Conservation (phyloP, 2,113 vertebrate genomes). For the Ifrita kowaldi region DNA sequence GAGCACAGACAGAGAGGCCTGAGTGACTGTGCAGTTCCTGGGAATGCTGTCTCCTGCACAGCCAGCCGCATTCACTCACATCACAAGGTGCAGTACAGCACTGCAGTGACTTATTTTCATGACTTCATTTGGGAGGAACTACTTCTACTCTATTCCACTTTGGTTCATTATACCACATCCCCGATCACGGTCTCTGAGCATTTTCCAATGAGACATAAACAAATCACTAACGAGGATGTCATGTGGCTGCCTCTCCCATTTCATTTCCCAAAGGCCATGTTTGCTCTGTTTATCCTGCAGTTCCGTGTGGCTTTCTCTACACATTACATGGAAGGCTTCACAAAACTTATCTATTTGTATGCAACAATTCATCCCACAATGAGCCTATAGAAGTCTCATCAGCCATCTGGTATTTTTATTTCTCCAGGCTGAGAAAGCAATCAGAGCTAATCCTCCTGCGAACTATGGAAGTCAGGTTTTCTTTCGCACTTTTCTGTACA, state of each 20-base stretch:
- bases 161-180: not conserved
- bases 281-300: slow-evolving; percentile 10
- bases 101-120: not conserved
- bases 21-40: not conserved
- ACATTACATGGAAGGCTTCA: slow-evolving; percentile 20
- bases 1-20: not conserved
- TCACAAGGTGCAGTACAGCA: not conserved
- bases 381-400: slow-evolving; percentile 53
- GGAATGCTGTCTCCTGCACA: not conserved
- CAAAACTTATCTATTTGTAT: slow-evolving; percentile 40
- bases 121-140: slow-evolving; percentile 35
- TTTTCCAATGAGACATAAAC: slow-evolving; percentile 50
- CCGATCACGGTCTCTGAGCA: not conserved
- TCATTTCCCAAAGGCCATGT: slow-evolving; percentile 22
- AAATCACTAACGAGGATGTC: slow-evolving; percentile 34
- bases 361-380: slow-evolving; percentile 30
- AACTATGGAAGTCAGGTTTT: slow-evolving; percentile 63
- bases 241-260: slow-evolving; percentile 38
- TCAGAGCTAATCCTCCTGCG: slow-evolving; percentile 60
- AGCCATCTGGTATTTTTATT: slow-evolving; percentile 68
- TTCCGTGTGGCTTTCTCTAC: not conserved
- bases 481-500: slow-evolving; percentile 49
- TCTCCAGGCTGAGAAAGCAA: slow-evolving; percentile 69
- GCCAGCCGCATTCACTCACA: not conserved
- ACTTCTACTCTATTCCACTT: not conserved